Evolutionary conservation across 2,888 invertebrate species (phyloP).

Genomic region (Agrochola circellaris): DNA sequence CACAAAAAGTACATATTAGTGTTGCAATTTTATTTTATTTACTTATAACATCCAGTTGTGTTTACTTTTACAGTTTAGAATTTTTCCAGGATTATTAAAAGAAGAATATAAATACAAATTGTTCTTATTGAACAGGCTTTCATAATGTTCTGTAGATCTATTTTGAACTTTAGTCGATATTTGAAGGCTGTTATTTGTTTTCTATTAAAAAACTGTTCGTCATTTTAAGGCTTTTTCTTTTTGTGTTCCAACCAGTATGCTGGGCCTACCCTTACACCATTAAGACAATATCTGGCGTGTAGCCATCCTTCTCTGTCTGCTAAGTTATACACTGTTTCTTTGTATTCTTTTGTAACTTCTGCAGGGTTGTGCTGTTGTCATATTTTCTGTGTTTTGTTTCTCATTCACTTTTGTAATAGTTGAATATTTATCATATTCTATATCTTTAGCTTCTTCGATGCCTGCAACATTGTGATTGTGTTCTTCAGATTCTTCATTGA

Average conservation of each 20-base stretch:
- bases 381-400: not conserved
- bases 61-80: not conserved
- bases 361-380: not conserved
- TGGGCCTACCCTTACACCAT: rapidly evolving
- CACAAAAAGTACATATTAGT: not conserved
- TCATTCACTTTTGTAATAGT: not conserved
- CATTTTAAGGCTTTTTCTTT: not conserved
- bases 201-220: not conserved
- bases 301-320: not conserved
- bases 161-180: not conserved
- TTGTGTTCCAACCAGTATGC: not conserved
- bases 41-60: not conserved
- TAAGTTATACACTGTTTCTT: not conserved
- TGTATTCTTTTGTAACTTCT: not conserved
- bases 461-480: not conserved
- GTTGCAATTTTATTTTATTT: not conserved
- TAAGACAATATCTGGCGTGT: not conserved
- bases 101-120: no score
- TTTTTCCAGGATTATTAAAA: no score
- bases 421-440: not conserved
- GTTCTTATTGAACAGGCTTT: not conserved
- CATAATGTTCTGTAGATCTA: not conserved
- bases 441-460: not conserved
- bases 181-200: not conserved
- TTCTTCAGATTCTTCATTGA: not conserved